Base-by-base conservation (phyloP, 2,888 invertebrate species). In the Cheilosia urbana region DNA sequence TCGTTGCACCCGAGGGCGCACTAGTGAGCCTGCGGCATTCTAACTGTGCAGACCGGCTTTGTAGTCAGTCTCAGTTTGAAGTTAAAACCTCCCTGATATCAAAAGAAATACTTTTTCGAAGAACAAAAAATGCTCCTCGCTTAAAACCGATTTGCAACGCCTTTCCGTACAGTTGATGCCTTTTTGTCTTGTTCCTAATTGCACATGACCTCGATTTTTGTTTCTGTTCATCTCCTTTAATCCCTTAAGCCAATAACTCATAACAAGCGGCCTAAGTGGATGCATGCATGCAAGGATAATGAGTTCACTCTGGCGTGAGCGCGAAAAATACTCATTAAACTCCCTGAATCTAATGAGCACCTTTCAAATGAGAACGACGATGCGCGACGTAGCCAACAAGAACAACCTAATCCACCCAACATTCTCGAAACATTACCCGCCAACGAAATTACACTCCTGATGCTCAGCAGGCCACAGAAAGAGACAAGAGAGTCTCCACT, bases 271-370 rank as follows among this genome's bases (percentile, higher is more conserved):
- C 69, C 63, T 75, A 79, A 84, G 79, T 84, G 79, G 84, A 75
- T 65, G 69, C 79, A 73, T 84, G 79, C 84, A 69, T 84, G 75
- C 73, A 75, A 65, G 75, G 69, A 83, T 79, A 84, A 80, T 80
- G 80, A 80, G 79, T 80, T 80, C 49, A 62, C 75, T 53, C 24
- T 49, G 57, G 49, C 40, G 37, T 77, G 81, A 76, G 85, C 85
- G 81, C 81, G 81, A 85, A 81, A 81, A 68, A 77, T 80, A 57
- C 72, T 76, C 72, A 85, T 85, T 85, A 72, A 85, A 85, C 72
- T 69, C 58, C 53, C 49, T 65, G 81, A 47, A 76, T 85, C 84
- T 85, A 85, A 85, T 85, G 85, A 85, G 81, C 85, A 81, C 85
- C 81, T 81, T 85, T 85, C 72, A 68, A 73, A 85, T 72, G 62